Conservation (phyloP, 1,140 invertebrate species). For the Micrasema minimum region DNA sequence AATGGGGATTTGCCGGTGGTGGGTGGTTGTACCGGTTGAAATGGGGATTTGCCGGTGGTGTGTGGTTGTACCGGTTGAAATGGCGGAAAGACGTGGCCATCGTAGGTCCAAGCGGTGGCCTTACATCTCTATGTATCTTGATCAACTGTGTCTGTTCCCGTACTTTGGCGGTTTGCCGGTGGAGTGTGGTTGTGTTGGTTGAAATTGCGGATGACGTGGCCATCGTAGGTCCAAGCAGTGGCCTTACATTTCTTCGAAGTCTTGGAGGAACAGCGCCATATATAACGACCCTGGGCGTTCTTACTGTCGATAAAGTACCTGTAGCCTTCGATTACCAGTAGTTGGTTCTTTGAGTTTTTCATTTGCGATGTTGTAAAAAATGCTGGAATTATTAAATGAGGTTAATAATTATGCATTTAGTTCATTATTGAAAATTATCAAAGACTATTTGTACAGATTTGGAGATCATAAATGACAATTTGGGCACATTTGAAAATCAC, state of each 20-base stretch:
- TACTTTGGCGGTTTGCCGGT: too few relatives aligned
- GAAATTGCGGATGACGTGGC: not conserved
- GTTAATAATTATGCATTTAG: too few relatives aligned
- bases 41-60: too few relatives aligned
- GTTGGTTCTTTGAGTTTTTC: not conserved
- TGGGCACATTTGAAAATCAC: too few relatives aligned
- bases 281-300: not conserved
- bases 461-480: too few relatives aligned
- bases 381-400: not conserved
- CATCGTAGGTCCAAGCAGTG: not conserved
- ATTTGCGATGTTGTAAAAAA: not conserved
- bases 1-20: not conserved
- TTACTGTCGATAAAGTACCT: constrained; percentile 1
- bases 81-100: too few relatives aligned
- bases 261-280: constrained; percentile 22
- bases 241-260: not conserved
- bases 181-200: constrained; percentile 33
- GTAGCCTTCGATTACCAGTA: constrained; percentile 3
- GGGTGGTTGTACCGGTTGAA: constrained; percentile 25
- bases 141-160: too few relatives aligned
- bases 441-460: too few relatives aligned
- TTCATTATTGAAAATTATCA: too few relatives aligned
- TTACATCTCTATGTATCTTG: too few relatives aligned
- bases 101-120: too few relatives aligned
- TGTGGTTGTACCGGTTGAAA: too few relatives aligned